Evolutionary conservation across 2,797 vertebrate genomes (phyloP), one percentile per base, ranked within the genome.

Genomic region (Rhinophrynus dorsalis): DNA sequence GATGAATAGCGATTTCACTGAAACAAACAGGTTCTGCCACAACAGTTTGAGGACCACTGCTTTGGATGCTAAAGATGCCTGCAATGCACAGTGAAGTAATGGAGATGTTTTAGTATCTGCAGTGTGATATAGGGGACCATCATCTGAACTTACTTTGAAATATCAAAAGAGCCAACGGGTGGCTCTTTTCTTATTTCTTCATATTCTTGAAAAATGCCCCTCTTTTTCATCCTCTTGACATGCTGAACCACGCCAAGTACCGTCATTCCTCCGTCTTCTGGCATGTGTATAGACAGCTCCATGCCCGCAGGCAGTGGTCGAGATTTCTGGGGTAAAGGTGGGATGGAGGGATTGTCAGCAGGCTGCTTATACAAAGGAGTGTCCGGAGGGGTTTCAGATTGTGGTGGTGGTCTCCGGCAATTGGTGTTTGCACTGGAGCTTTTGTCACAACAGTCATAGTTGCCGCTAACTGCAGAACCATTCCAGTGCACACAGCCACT

Each of bases 121-220:
- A n/a, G n/a, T n/a, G n/a, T n/a, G n/a, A n/a, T n/a, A n/a, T n/a
- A n/a, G n/a, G n/a, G n/a, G n/a, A n/a, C n/a, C n/a, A n/a, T n/a
- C n/a, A n/a, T n/a, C n/a, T n/a, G 26, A 38, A 68, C 90, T 90
- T 83, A 94, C 92, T 90, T 92, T 38, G 92, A 93, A 82, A 92
- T 91, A 78, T 92, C 89, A 47, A 94, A 94, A 67, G 85, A 83
- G 42, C 92, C 90, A 18, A 90, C 82, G 6, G 92, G 90, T 0
- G 90, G 88, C 77, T 93, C 92, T 74, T 91, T 92, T 35, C 91
- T 86, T 67, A 94, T 93, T 78, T 93, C 91, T 76, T 94, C 92
- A 13, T 94, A 94, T 76, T 94, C 92, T 82, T 92, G 90, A 79
- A 93, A 92, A 78, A 94, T 92, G 21, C 92, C 91, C 70, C 87